A percentile compares a stretch with the other conserved stretches of the same genome.
Evolutionary conservation across 2,888 invertebrate species (phyloP).

Genomic region (Clivina fossor): DNA sequence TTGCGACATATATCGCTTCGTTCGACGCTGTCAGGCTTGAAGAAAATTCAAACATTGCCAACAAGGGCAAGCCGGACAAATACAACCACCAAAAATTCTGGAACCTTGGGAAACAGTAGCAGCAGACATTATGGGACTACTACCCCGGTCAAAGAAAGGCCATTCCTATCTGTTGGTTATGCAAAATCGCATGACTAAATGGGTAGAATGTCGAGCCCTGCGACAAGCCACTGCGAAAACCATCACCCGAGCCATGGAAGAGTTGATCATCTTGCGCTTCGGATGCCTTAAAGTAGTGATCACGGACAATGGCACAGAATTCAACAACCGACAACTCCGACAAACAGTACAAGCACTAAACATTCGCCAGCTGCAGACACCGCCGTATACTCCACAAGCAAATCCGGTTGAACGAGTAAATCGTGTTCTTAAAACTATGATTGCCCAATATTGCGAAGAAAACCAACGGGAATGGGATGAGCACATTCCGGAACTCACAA

Average conservation of each 20-base stretch:
- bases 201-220: slow-evolving; percentile 38
- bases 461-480: no score
- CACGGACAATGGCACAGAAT: slow-evolving; percentile 18
- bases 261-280: slow-evolving; percentile 8
- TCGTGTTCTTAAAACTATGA: no score
- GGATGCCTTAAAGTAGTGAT: slow-evolving; percentile 22
- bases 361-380: no score
- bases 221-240: slow-evolving; percentile 35
- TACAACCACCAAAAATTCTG: slow-evolving; percentile 34
- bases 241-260: slow-evolving; percentile 4
- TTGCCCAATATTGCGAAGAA: no score
- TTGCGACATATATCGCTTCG: slow-evolving; percentile 39
- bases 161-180: slow-evolving; percentile 41
- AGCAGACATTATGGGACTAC: slow-evolving; percentile 44
- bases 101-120: slow-evolving; percentile 41
- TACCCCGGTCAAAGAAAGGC: slow-evolving; percentile 42
- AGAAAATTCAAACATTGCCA: slow-evolving; percentile 39
- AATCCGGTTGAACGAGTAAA: no score
- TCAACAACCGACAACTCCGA: slow-evolving; percentile 36
- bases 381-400: no score
- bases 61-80: slow-evolving; percentile 36
- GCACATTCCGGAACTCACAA: no score
- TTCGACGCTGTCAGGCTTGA: slow-evolving; percentile 39
- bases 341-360: no score
- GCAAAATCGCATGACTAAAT: slow-evolving; percentile 43